Evolutionary conservation across 2,888 invertebrate species (phyloP).

Genomic region (Drosophila conformis): DNA sequence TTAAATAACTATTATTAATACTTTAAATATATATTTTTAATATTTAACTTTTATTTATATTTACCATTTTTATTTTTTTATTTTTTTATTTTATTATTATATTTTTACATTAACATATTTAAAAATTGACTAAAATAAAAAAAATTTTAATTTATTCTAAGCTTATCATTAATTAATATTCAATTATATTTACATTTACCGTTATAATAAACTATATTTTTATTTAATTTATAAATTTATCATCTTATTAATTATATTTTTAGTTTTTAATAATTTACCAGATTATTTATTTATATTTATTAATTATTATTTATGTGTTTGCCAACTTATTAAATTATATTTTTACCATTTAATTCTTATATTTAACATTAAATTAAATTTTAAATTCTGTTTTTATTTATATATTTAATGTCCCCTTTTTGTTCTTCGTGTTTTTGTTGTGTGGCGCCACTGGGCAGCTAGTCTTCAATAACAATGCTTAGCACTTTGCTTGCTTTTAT

Average conservation of each 20-base stretch:
- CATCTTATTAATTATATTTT: no score
- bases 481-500: conserved; percentile 38
- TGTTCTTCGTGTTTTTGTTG: neutral
- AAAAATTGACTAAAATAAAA: neutral
- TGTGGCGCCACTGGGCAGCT: conserved; percentile 35
- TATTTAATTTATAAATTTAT: neutral
- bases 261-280: neutral
- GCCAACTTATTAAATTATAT: neutral
- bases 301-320: neutral
- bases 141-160: neutral
- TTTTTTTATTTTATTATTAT: no score
- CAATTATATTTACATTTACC: neutral
- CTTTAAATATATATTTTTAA: no score
- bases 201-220: neutral
- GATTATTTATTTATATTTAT: neutral
- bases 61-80: no score
- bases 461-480: conserved; percentile 43
- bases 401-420: neutral
- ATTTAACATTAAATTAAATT: neutral
- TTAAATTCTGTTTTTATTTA: neutral
- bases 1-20: no score
- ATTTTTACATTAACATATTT: no score
- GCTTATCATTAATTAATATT: neutral
- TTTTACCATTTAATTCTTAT: neutral
- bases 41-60: no score